Evolutionary conservation across 2,888 invertebrate genomes (phyloP), one percentile per base, ranked within the genome.

Genomic region (Gryllus longicercus): DNA sequence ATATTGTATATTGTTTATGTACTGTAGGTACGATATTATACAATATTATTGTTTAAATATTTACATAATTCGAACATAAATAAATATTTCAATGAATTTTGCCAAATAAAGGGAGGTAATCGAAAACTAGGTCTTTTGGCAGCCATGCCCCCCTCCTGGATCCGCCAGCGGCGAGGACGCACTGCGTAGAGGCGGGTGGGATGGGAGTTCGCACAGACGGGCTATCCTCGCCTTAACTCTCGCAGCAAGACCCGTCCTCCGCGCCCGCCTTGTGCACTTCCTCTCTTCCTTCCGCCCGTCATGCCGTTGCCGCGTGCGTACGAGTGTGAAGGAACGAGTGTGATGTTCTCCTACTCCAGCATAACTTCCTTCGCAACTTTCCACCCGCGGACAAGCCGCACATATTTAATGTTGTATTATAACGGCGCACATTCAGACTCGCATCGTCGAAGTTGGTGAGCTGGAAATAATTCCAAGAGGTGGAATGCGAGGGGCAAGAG

Each of bases 381-480:
- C 63, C 18, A 18, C 16, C 63, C 63, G 63, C 63, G 63, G 14
- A 63, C 63, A 63, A 14, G 63, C 4, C 63, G 63, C 8, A 63
- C 63, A 63, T 63, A 63, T 63, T 63, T 63, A 63, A 63, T 63
- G 63, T 63, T 63, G 63, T 63, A 63, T 63, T 63, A 63, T 63
- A 63, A 63, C 63, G 2, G 18, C 63, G 63, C 63, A 63, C 63
- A 63, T 63, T 63, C 63, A 63, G 63, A 63, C 63, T 16, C 18
- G 5, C 63, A 63, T 63, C 18, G 63, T 10, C 16, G 8, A 63
- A 63, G 16, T 63, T 63, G 18, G 63, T 63, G 63, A 18, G 18
- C 63, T 63, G 18, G 63, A 63, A 63, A 63, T 63, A 63, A 63
- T 63, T 63, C 8, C 8, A 10, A 16, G 63, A 63, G 63, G 4